Conservation (phyloP, 2,888 invertebrate species). For the Heterodera filipjevi region DNA sequence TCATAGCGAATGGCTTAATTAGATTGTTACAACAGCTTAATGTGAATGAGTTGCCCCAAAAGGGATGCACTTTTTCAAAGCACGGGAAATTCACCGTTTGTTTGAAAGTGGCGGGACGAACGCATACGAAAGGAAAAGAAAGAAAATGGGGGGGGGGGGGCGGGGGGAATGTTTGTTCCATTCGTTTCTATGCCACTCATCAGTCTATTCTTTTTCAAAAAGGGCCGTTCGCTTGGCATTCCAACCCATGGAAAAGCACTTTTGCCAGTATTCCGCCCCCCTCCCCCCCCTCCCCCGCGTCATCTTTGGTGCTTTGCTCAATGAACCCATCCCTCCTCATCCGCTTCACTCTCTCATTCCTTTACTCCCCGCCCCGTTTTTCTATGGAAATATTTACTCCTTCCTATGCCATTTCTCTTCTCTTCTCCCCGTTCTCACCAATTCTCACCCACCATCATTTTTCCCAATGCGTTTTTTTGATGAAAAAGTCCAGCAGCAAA, state of each 20-base stretch:
- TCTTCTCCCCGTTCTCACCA: neutral
- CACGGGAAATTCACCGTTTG: too few species aligned
- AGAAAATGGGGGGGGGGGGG: too few species aligned
- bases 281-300: neutral
- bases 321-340: neutral
- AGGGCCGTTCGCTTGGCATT: too few species aligned
- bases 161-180: too few species aligned
- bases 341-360: neutral
- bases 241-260: too few species aligned
- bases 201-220: neutral
- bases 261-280: neutral
- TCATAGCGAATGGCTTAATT: too few species aligned
- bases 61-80: too few species aligned
- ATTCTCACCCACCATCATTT: neutral
- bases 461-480: slow-evolving; percentile 1
- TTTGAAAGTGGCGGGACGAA: too few species aligned
- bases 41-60: too few species aligned
- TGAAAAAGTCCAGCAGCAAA: neutral
- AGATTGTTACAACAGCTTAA: too few species aligned
- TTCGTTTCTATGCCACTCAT: neutral
- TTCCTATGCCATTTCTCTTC: neutral
- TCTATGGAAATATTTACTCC: slow-evolving; percentile 6
- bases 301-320: neutral
- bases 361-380: neutral
- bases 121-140: too few species aligned